Evolutionary conservation across 1,140 invertebrate species (phyloP).

Genomic region (Zaprionus vittiger): DNA sequence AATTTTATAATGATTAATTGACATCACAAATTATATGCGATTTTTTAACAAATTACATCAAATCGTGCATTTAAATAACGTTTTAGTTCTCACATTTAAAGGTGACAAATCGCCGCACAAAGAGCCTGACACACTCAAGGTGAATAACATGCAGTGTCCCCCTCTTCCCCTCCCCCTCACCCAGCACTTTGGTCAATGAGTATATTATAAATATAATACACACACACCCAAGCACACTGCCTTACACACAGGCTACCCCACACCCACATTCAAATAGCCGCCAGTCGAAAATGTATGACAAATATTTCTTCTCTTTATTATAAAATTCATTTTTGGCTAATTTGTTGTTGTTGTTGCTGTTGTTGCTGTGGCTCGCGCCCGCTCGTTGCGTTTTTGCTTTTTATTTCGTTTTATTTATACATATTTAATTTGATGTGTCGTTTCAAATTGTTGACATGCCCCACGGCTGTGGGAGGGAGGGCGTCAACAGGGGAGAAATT

Average conservation of each 20-base stretch:
- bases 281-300: conserved; percentile 7
- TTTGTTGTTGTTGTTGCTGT: conserved; percentile 39
- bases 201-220: not conserved
- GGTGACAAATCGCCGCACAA: conserved; percentile 11
- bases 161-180: not conserved
- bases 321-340: conserved; percentile 51
- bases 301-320: conserved; percentile 33
- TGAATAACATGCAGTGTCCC: conserved; percentile 51
- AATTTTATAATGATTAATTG: not conserved
- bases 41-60: not conserved
- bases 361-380: conserved; percentile 11
- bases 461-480: not conserved
- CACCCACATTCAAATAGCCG: conserved; percentile 26
- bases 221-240: not conserved
- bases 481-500: conserved; percentile 48
- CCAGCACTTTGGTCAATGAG: not conserved
- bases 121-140: conserved; percentile 30
- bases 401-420: conserved; percentile 61
- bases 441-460: conserved; percentile 59
- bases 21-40: not conserved
- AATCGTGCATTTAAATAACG: conserved; percentile 1
- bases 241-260: not conserved
- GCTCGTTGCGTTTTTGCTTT: conserved; percentile 10
- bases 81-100: not conserved
- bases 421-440: conserved; percentile 80